These are phyloP conservation scores for Corythaixoides concolor DNA, from an alignment of 2,113 vertebrate genomes.

Conservation along the genomic window DNA sequence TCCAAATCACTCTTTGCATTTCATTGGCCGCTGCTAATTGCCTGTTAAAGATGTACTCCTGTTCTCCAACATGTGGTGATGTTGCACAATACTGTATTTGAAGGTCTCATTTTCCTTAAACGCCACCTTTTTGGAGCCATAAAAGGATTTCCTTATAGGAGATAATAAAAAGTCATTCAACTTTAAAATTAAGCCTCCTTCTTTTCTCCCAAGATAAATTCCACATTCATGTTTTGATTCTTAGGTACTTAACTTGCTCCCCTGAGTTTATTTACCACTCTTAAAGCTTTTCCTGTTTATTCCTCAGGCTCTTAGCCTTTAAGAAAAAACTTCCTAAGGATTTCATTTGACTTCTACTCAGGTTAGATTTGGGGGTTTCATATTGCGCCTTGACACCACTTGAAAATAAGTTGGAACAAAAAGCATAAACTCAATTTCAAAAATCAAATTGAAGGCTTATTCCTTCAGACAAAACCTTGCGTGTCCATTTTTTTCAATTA, in stretches of 20 bases:
- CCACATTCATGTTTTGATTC: not conserved
- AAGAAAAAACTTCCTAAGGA: not conserved
- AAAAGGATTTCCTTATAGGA: not conserved
- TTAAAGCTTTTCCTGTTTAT: conserved; percentile 24
- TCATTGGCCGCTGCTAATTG: not conserved
- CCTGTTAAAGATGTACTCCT: not conserved
- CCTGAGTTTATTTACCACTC: not conserved
- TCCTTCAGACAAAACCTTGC: not conserved
- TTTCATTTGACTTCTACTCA: not conserved
- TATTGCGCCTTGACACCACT: not conserved
- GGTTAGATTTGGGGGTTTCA: not conserved
- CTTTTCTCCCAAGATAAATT: not conserved
- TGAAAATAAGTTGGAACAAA: not conserved
- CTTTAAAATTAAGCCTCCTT: not conserved
- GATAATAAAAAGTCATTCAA: not conserved
- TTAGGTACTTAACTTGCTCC: not conserved
- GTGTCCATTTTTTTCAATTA: not conserved
- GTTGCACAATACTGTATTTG: not conserved
- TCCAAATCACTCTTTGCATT: not conserved
- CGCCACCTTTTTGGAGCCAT: not conserved
- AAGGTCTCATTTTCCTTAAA: not conserved
- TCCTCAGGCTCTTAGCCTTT: not conserved
- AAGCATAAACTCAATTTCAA: not conserved
- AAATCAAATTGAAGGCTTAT: not conserved
- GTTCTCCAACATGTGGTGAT: not conserved